Conservation (phyloP, 2,113 vertebrate genomes). For the Amphilophus citrinellus region DNA sequence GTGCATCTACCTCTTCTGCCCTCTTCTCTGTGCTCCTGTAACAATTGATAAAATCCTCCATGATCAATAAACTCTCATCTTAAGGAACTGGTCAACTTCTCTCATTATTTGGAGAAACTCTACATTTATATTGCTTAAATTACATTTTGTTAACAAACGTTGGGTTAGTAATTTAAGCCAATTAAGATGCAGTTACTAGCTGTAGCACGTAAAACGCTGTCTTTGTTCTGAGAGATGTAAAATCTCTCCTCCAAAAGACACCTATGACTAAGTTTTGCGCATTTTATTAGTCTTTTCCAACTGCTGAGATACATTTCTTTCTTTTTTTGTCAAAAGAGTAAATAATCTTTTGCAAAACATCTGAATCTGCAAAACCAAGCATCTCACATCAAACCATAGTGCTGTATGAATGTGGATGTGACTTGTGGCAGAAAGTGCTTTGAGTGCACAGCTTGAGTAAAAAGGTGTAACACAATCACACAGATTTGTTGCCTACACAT, state of each 20-base stretch:
- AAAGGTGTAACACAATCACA: no score
- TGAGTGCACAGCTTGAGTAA: no score
- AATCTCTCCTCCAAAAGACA: neutral
- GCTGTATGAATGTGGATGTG: neutral
- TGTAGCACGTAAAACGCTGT: neutral
- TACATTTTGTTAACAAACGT: slow-evolving; percentile 16
- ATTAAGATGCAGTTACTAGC: neutral
- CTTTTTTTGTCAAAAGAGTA: neutral
- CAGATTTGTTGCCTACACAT: no score
- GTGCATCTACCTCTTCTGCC: neutral
- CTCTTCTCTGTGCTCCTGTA: slow-evolving; percentile 28
- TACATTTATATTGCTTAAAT: slow-evolving; percentile 15
- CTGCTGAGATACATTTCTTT: neutral
- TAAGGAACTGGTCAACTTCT: slow-evolving; percentile 19
- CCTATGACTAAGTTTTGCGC: neutral
- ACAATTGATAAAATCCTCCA: slow-evolving; percentile 18
- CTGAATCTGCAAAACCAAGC: neutral
- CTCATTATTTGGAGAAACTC: slow-evolving; percentile 29
- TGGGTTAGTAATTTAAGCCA: slow-evolving; percentile 24
- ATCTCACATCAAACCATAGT: neutral
- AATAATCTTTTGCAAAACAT: neutral
- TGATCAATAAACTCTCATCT: slow-evolving; percentile 40
- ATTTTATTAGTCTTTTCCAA: neutral
- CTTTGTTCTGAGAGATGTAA: neutral
- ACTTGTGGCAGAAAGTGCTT: no score